Conservation (phyloP, 2,797 vertebrate species). For the Numenius phaeopus region DNA sequence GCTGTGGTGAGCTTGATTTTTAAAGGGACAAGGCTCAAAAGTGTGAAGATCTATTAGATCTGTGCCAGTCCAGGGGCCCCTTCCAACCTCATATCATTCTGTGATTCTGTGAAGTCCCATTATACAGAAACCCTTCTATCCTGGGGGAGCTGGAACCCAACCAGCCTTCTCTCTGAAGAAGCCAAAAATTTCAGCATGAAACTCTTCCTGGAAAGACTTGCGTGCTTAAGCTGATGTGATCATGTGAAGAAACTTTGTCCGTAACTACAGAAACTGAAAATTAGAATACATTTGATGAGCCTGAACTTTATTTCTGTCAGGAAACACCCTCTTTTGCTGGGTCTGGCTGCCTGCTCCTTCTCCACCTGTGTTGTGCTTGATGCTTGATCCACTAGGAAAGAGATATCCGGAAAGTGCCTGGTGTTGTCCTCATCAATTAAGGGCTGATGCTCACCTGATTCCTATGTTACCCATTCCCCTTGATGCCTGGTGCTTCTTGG, state of each 20-base stretch:
- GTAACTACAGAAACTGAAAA: slow-evolving; percentile 9
- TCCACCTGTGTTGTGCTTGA: not conserved
- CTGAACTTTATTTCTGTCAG: not conserved
- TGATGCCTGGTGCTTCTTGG: not conserved
- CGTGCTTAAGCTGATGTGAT: not conserved
- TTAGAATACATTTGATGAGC: not conserved
- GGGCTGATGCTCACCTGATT: not conserved
- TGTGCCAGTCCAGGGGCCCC: not conserved
- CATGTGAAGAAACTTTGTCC: not conserved
- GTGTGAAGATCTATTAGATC: not conserved
- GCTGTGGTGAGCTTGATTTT: not conserved
- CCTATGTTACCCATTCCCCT: not conserved
- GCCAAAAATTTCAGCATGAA: not conserved
- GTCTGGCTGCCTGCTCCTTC: not conserved
- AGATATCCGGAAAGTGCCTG: not conserved
- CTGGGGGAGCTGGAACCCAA: not conserved
- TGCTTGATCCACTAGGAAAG: not conserved
- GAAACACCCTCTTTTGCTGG: not conserved
- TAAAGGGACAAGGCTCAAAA: not conserved
- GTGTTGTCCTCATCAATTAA: rapidly evolving
- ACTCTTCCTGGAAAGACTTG: not conserved
- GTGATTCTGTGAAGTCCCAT: not conserved
- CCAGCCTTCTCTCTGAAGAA: not conserved
- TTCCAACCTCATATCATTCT: too few relatives aligned
- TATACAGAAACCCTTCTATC: not conserved